These are phyloP conservation scores for Gobiocypris rarus DNA, from an alignment of 2,113 vertebrate genomes.

Conservation along the genomic window DNA sequence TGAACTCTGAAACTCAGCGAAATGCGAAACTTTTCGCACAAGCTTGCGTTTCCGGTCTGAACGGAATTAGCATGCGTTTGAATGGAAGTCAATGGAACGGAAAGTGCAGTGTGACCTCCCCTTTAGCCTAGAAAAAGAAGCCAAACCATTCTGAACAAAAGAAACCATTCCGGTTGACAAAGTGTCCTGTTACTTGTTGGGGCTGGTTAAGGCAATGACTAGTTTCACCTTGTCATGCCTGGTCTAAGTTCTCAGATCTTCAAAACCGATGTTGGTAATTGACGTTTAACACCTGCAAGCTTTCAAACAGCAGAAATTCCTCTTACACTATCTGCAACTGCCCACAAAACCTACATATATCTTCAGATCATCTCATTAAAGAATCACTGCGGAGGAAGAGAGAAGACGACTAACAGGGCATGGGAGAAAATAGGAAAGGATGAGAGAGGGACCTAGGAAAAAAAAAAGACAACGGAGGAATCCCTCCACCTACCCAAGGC, in stretches of 20 bases:
- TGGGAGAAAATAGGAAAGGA: not conserved
- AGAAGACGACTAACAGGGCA: not conserved
- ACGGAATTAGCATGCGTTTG: no score
- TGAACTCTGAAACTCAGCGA: no score
- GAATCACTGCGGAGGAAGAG: not conserved
- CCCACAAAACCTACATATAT: not conserved
- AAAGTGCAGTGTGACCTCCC: no score
- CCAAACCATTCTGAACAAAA: not conserved
- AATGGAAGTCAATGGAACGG: no score
- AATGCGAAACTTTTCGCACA: no score
- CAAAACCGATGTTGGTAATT: not conserved
- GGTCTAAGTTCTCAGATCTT: not conserved
- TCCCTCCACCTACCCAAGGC: constrained; percentile 29
- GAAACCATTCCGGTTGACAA: not conserved
- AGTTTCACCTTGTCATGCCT: not conserved
- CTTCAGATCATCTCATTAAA: not conserved
- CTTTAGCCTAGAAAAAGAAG: not conserved
- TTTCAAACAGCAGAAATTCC: not conserved
- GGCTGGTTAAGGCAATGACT: not conserved
- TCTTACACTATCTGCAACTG: not conserved
- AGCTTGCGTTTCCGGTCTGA: no score
- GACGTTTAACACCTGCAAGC: not conserved
- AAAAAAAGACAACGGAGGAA: constrained; percentile 35
- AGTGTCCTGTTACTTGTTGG: not conserved
- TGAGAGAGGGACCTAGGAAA: not conserved